Evolutionary conservation across 2,888 invertebrate species (phyloP), one percentile per base, ranked within the genome.

Genomic region (Brenthis ino): DNA sequence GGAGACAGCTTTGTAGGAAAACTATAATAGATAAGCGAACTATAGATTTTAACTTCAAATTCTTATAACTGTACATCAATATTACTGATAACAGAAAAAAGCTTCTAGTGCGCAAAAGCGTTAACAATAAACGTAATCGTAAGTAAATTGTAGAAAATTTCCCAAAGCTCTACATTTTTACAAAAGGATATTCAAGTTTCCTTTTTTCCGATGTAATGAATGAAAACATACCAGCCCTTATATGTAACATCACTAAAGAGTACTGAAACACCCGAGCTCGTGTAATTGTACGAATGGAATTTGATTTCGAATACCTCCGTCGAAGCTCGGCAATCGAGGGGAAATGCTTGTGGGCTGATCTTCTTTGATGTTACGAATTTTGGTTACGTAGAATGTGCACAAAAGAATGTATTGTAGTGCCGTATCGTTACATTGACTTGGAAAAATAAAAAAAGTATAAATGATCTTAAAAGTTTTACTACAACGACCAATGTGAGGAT

Each of bases 281-380:
- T 16, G 64, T 65, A 68, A 68, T 65, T 60, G 65, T 55, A 51
- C 50, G 58, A 14, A 60, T 53, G 68, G 68, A 65, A 68, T 68
- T 54, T 56, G 58, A 65, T 65, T 50, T 55, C 33, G 60, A 58
- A 68, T 68, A 60, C 64, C 68, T 48, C 37, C 48, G 20, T 14
- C 43, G 54, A 53, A 53, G 53, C 55, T 58, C 20, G 64, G 50
- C 65, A 68, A 68, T 65, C 65, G 55, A 50, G 20, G 50, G n/a
- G 57, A 57, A 68, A 64, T 68, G 12, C 53, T 63, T 63, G 63
- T 20, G 63, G 63, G 20, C 24, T 37, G 64, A 68, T 47, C 61
- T 68, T 48, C 64, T 53, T 57, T 64, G 57, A 64, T 47, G 47
- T 51, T 63, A 53, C 28, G 54, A 48, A 64, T 64, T 68, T 64